These are phyloP conservation scores for Rallus limicola DNA, from an alignment of 2,113 vertebrate genomes.

Conservation along the genomic window DNA sequence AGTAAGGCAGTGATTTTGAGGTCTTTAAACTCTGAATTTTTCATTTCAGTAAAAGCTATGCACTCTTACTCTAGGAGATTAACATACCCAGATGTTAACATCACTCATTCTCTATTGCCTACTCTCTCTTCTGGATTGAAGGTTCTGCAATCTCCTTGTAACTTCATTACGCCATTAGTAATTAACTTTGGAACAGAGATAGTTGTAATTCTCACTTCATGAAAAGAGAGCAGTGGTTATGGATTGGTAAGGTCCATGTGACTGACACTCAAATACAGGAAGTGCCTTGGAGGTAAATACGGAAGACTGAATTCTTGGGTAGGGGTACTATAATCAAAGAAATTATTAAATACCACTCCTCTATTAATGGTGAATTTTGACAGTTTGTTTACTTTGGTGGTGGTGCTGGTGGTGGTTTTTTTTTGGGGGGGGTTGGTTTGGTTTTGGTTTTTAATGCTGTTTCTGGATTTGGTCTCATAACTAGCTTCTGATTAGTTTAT, in stretches of 20 bases:
- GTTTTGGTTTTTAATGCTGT: not conserved
- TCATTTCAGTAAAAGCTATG: not conserved
- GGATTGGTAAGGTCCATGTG: not conserved
- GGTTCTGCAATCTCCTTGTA: not conserved
- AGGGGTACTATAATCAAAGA: not conserved
- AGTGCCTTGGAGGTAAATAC: not conserved
- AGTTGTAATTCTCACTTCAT: not conserved
- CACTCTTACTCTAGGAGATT: not conserved
- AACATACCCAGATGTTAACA: not conserved
- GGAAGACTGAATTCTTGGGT: not conserved
- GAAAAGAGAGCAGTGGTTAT: not conserved
- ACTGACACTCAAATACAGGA: not conserved
- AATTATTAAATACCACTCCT: not conserved
- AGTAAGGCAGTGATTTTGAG: not conserved
- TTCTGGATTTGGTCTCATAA: not conserved
- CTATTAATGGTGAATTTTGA: not conserved
- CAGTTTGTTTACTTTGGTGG: not conserved
- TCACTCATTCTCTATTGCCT: not conserved
- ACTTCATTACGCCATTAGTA: conserved; percentile 1
- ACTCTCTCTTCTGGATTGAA: not conserved
- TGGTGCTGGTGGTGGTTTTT: no score
- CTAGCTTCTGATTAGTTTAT: not conserved
- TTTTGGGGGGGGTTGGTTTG: not conserved
- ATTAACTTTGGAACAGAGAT: not conserved
- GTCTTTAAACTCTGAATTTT: not conserved